Evolutionary conservation across 2,888 invertebrate genomes (phyloP).

Genomic region (Drosophila sordidapex): DNA sequence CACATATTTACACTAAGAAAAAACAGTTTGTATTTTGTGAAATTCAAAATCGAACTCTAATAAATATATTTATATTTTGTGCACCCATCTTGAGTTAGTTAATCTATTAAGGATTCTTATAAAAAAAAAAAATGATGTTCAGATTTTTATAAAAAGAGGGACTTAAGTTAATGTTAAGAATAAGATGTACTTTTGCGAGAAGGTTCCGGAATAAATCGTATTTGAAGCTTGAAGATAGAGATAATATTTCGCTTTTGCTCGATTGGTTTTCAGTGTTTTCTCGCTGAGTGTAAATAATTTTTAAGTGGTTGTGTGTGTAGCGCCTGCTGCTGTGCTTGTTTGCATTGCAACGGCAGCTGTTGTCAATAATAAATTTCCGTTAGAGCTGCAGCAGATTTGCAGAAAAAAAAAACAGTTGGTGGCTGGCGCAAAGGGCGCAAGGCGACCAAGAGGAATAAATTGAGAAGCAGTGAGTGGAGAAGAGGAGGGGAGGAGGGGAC

Average conservation of each 20-base stretch:
- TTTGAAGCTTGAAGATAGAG: neutral
- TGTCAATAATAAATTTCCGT: conserved; percentile 82
- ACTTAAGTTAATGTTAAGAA: neutral
- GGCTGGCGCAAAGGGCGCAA: neutral
- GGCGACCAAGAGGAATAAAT: conserved; percentile 5
- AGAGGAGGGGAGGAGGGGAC: neutral
- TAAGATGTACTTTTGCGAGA: neutral
- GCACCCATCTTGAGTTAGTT: neutral
- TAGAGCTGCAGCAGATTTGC: conserved; percentile 80
- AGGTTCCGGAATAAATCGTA: neutral
- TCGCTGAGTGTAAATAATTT: conserved; percentile 3
- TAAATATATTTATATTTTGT: neutral
- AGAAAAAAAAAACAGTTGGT: conserved; percentile 26
- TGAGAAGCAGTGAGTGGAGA: neutral
- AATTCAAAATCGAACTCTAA: neutral
- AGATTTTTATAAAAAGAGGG: neutral
- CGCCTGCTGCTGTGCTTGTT: conserved; percentile 56
- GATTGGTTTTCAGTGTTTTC: neutral
- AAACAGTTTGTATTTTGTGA: neutral
- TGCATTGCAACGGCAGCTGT: conserved; percentile 80
- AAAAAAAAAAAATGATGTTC: neutral
- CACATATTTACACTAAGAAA: neutral
- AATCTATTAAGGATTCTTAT: neutral
- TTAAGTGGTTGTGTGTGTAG: conserved; percentile 20
- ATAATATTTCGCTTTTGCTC: neutral